Conservation (phyloP, 2,113 vertebrate species). For the Anoplopoma fimbria region DNA sequence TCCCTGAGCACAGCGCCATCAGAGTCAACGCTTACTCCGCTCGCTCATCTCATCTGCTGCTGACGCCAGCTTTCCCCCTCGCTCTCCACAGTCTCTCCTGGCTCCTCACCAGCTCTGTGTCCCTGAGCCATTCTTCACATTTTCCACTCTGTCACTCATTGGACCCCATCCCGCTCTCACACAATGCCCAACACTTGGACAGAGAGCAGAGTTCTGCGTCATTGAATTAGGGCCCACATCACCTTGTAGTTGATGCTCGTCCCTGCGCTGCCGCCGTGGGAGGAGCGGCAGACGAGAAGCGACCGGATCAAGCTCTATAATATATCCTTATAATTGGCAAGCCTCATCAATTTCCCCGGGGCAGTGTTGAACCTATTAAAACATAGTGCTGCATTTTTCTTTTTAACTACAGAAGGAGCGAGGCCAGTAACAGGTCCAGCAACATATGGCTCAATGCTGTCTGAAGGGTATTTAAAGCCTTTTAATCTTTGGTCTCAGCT, state of each 20-base stretch:
- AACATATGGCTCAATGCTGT: constrained; percentile 42
- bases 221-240: constrained; percentile 55
- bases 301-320: constrained; percentile 48
- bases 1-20: constrained; percentile 57
- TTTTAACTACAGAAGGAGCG: constrained; percentile 69
- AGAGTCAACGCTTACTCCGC: constrained; percentile 46
- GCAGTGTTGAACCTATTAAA: constrained; percentile 67
- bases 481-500: constrained; percentile 31
- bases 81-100: constrained; percentile 54
- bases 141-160: constrained; percentile 78
- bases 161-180: constrained; percentile 62
- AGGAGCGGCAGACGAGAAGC: constrained; percentile 36
- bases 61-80: constrained; percentile 63
- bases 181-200: constrained; percentile 56
- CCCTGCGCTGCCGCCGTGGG: constrained; percentile 5
- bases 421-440: constrained; percentile 65
- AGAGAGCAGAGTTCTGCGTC: constrained; percentile 50
- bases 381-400: constrained; percentile 57
- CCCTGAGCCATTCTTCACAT: constrained; percentile 76
- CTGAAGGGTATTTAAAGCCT: constrained; percentile 59
- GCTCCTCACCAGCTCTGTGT: constrained; percentile 65
- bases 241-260: constrained; percentile 51
- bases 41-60: constrained; percentile 65
- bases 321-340: constrained; percentile 71
- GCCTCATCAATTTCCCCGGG: constrained; percentile 64